Conservation (phyloP, 2,888 invertebrate genomes). For the Nowickia ferox region DNA sequence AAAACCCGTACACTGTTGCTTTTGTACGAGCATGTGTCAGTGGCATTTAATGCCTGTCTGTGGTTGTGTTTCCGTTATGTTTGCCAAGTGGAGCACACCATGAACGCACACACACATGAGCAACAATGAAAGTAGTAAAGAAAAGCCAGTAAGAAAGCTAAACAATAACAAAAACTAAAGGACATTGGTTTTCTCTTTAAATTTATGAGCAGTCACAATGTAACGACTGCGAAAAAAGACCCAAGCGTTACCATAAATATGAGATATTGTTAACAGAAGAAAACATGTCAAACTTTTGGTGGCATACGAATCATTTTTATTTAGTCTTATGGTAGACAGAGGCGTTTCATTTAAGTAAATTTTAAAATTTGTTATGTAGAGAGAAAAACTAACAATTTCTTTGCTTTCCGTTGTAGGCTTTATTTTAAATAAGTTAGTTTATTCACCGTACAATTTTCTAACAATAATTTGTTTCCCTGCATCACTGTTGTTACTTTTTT, state of each 20-base stretch:
- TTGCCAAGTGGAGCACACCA: conserved; percentile 69
- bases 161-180: conserved; percentile 44
- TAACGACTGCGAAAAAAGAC: conserved; percentile 24
- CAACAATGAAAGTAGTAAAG: conserved; percentile 28
- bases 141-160: conserved; percentile 25
- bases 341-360: conserved; percentile 15
- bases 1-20: conserved; percentile 53
- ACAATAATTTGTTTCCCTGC: too few relatives aligned
- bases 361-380: background rate
- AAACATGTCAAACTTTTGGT: conserved; percentile 50
- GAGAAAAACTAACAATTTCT: background rate
- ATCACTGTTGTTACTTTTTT: too few relatives aligned
- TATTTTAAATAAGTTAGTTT: too few relatives aligned
- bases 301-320: conserved; percentile 24
- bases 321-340: conserved; percentile 7
- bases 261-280: conserved; percentile 42
- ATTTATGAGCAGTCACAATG: conserved; percentile 71
- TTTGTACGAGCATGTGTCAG: conserved; percentile 53
- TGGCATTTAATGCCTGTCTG: conserved; percentile 69
- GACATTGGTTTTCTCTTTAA: conserved; percentile 67
- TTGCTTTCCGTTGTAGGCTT: too few relatives aligned
- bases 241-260: conserved; percentile 18
- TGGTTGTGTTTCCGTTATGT: conserved; percentile 68
- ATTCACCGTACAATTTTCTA: too few relatives aligned
- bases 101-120: conserved; percentile 18